A percentile compares a stretch with the other conserved stretches of the same genome.
phyloP scores from a whole-genome alignment of 2,888 invertebrate species.

The Steinernema carpocapsae region DNA sequence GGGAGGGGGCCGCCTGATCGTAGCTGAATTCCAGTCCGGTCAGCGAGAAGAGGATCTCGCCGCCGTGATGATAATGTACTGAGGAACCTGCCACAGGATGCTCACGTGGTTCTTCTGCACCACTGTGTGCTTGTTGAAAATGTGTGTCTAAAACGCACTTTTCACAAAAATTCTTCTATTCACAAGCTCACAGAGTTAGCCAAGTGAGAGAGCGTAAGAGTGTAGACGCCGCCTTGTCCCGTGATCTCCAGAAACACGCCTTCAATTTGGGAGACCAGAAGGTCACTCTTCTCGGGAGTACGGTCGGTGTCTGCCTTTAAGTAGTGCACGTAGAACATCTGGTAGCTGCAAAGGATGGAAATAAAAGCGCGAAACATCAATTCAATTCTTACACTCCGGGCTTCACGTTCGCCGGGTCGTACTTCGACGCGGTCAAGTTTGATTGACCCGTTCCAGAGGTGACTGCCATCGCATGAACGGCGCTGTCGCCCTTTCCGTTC shows the following conservation, averaged over 20 bases:
- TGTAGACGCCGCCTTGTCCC: conserved; percentile 34
- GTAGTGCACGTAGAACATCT: not conserved
- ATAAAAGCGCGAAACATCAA: not conserved
- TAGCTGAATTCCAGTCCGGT: conserved; percentile 70
- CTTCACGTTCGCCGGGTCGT: not conserved
- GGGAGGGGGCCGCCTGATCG: conserved; percentile 79
- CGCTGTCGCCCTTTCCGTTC: not conserved
- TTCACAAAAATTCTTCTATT: not conserved
- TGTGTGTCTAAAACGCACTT: not conserved
- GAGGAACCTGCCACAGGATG: conserved; percentile 68
- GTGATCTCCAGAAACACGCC: not conserved
- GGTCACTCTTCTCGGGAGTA: not conserved
- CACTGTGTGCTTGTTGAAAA: conserved; percentile 29
- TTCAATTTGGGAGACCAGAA: not conserved
- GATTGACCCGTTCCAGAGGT: not conserved
- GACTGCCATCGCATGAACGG: too few relatives aligned
- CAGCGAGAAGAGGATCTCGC: conserved; percentile 71
- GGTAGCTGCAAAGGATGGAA: not conserved
- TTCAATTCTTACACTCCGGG: conserved; percentile 10
- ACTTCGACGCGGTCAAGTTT: not conserved
- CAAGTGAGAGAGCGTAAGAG: not conserved
- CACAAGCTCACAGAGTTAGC: not conserved
- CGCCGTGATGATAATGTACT: conserved; percentile 71
- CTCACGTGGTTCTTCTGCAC: conserved; percentile 49
- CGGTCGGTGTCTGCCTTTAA: not conserved